These are phyloP conservation scores for Paragorgia papillata DNA, from an alignment of 92 coral and sea anemone genomes.

Conservation along the genomic window DNA sequence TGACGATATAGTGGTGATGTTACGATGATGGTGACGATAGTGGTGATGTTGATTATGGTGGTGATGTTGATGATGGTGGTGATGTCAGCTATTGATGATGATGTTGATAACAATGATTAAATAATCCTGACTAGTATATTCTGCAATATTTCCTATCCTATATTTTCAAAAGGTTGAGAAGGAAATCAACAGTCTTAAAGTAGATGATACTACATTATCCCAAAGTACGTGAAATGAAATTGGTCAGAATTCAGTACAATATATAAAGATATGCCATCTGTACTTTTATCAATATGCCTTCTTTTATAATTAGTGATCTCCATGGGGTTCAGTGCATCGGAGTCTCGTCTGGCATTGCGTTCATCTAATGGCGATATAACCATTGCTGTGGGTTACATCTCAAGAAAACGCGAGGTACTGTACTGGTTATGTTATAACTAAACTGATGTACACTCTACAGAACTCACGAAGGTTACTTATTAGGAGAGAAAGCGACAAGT, in stretches of 20 bases:
- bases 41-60: too few relatives aligned
- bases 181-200: conserved; percentile 51
- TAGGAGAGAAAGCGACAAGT: conserved; percentile 62
- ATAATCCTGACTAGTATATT: not conserved
- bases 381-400: conserved; percentile 73
- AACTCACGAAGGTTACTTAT: not conserved
- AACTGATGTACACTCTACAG: too few relatives aligned
- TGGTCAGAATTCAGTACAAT: not conserved
- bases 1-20: not conserved
- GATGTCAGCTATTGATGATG: not conserved
- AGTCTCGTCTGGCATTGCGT: conserved; percentile 83
- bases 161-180: conserved; percentile 32
- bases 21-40: too few relatives aligned
- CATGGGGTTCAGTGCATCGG: conserved; percentile 84
- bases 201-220: conserved; percentile 72
- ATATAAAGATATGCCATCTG: not conserved
- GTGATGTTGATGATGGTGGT: too few relatives aligned
- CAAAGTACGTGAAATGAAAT: conserved; percentile 68
- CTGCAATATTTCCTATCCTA: not conserved
- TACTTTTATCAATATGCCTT: not conserved
- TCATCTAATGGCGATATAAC: conserved; percentile 82
- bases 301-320: conserved; percentile 61
- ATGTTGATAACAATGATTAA: not conserved
- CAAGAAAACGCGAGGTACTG: conserved; percentile 75
- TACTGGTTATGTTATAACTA: not conserved